Conservation (phyloP, 1,140 invertebrate species). For the Dryas iulia region DNA sequence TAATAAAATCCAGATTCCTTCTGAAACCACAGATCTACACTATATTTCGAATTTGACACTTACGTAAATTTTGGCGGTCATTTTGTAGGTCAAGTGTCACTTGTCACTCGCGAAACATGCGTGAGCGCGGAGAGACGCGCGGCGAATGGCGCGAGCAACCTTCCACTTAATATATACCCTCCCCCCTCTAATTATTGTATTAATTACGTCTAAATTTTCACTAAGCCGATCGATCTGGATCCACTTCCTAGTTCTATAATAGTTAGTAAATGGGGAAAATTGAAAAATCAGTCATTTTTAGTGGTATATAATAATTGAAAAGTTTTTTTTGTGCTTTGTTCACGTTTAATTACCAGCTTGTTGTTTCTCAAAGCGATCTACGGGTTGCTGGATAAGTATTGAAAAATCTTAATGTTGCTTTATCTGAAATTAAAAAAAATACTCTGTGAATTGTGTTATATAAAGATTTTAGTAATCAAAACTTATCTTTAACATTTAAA, state of each 20-base stretch:
- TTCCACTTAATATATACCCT: conserved; percentile 56
- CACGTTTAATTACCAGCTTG: too few relatives aligned
- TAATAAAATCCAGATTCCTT: conserved; percentile 46
- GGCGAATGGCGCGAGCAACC: conserved; percentile 58
- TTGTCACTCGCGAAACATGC: conserved; percentile 65
- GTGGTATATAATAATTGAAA: too few relatives aligned
- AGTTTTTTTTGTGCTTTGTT: background rate
- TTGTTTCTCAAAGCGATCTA: too few relatives aligned
- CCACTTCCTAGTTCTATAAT: conserved; percentile 57
- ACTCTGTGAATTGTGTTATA: too few relatives aligned
- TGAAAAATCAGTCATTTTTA: conserved; percentile 7
- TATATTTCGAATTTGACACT: conserved; percentile 59
- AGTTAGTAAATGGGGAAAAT: conserved; percentile 32
- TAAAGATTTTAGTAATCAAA: too few relatives aligned
- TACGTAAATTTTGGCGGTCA: conserved; percentile 76
- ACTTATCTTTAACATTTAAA: too few relatives aligned
- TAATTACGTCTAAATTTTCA: conserved; percentile 74
- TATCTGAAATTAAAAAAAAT: too few relatives aligned
- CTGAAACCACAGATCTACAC: conserved; percentile 67
- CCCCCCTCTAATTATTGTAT: conserved; percentile 69
- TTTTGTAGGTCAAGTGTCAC: conserved; percentile 69
- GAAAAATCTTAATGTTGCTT: too few relatives aligned
- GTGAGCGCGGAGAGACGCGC: conserved; percentile 64
- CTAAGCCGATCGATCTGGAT: conserved; percentile 62
- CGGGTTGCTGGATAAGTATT: too few relatives aligned